Base-by-base conservation (phyloP, 2,113 vertebrate genomes). In the Prionailurus bengalensis region DNA sequence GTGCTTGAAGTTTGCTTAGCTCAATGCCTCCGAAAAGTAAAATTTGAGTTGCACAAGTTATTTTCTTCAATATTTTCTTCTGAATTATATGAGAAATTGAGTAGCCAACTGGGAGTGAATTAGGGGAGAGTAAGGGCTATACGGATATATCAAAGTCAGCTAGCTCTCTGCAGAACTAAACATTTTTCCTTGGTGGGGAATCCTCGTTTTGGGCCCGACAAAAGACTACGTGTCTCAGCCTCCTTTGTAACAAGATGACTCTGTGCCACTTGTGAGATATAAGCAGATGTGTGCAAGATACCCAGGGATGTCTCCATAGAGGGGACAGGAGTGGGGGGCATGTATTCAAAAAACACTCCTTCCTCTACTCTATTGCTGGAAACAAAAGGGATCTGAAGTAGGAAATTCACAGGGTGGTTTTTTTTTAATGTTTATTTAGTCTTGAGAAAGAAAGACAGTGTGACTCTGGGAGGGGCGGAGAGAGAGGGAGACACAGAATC, bases 111-210 rank as follows among this genome's bases (percentile, higher is more conserved):
- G 33, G 27, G 82, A 42, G n/a, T 51, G 58, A 74, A 58, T 68
- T 33, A 5, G 16, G 3, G 16, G 15, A 29, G 9, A 5, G 10
- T 3, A 6, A 11, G 39, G 2, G 0, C 10, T 70, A 12, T 63
- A 4, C 2, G 42, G 21, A 51, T 21, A 29, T 14, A 16, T n/a
- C 36, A 81, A n/a, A 58, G 11, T 42, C 68, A n/a, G 19, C 33
- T 39, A 10, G 25, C 61, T 70, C 1, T 39, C 27, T 63, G 42
- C 3, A n/a, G 12, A 91, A 42, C 0, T 31, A 25, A 53, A 16
- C 5, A 4, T 81, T 71, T 29, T 31, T 86, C 21, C 19, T 23
- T 29, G 21, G 27, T 39, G 55, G 45, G 63, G 33, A 51, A 79
- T 58, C 33, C 48, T 91, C 25, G 61, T 7, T 17, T 36, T 33